Base-by-base conservation (phyloP, 1,140 invertebrate genomes). In the Pseudoatta argentina region DNA sequence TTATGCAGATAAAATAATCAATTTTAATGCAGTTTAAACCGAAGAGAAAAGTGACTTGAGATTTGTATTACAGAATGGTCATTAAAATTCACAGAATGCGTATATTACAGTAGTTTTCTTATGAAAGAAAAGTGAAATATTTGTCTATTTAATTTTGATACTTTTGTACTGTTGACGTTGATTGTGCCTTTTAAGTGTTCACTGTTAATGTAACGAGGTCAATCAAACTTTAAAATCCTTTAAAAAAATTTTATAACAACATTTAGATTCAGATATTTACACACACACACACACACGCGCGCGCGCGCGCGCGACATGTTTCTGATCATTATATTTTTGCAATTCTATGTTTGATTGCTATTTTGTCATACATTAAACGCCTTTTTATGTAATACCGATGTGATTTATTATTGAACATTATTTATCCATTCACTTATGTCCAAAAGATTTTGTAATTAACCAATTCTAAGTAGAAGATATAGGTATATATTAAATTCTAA, bases 111-210 rank as follows among this genome's bases (percentile, higher is more conserved):
- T 89, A 92, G 91, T 67, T 90, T 91, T 66, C 82, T 93, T 91
- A 88, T 71, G 12, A 63, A 85, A 79, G 86, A 66, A 67, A 64
- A 44, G 63, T 53, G 53, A 86, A 66, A 44, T 81, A 81, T 78
- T 72, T 79, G 75, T 82, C 69, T 78, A 87, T 77, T 90, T 91
- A 57, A 86, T 93, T 94, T 94, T 93, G 88, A 93, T 94, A 93
- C 92, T 93, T 94, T 94, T 94, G 90, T 94, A 94, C 93, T 87
- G 87, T 93, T 92, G 86, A 91, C 82, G 92, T 88, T 93, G 89
- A 91, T 94, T 93, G 93, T 93, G 93, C 92, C 93, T 94, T 94
- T 92, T 92, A 86, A 93, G 87, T 89, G 78, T 91, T 93, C 90
- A 78, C 12, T 87, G 72, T 83, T 89, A 61, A 89, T 57, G 39